Evolutionary conservation across 2,888 invertebrate species (phyloP).

Genomic region (Lamellibrachia satsuma): DNA sequence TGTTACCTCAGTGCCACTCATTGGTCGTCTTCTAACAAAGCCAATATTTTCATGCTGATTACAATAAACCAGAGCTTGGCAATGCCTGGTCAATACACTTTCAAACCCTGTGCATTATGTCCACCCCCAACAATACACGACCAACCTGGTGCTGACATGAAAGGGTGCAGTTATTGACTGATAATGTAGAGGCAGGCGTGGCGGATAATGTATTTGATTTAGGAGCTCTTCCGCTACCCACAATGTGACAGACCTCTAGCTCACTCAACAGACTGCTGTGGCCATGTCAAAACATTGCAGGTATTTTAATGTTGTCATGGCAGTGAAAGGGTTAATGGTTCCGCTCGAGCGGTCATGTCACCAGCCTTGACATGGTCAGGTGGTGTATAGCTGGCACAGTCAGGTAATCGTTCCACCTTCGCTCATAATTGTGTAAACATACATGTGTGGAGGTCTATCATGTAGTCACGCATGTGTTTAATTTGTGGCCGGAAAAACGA

Average conservation of each 20-base stretch:
- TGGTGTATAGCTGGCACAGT: not conserved
- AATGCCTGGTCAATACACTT: not conserved
- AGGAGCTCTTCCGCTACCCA: not conserved
- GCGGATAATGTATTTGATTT: not conserved
- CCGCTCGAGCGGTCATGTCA: not conserved
- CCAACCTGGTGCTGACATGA: not conserved
- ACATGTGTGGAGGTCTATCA: not conserved
- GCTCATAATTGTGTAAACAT: not conserved
- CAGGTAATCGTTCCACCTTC: not conserved
- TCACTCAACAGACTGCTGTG: not conserved
- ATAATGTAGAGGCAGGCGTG: not conserved
- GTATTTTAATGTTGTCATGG: not conserved
- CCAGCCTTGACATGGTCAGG: slow-evolving; percentile 11
- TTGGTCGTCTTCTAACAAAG: not conserved
- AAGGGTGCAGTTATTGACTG: not conserved
- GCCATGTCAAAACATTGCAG: not conserved
- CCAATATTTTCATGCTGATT: not conserved
- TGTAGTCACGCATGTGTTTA: not conserved
- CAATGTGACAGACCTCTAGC: not conserved
- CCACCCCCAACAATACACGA: not conserved
- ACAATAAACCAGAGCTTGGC: not conserved
- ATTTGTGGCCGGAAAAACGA: not conserved
- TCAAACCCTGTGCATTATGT: not conserved
- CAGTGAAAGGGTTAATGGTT: slow-evolving; percentile 5
- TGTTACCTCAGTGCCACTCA: not conserved